Base-by-base conservation (phyloP, 2,888 invertebrate species). In the Chrysomela aeneicollis region DNA sequence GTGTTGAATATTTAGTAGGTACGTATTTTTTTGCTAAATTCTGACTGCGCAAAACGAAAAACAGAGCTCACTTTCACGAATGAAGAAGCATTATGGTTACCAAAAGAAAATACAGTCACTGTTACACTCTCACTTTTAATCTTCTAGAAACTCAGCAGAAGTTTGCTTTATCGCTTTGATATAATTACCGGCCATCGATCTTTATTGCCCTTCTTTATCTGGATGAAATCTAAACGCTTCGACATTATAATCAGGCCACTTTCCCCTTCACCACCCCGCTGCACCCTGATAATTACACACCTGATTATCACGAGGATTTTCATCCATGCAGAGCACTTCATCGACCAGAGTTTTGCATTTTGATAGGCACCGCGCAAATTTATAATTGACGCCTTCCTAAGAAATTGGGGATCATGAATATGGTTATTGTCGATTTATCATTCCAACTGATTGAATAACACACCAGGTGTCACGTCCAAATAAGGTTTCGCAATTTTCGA, bases 341-440 rank as follows among this genome's bases (percentile, higher is more conserved):
- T 35, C 32, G 32, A 35, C 10, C 9, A 10, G 10, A 35, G 32
- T 35, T 35, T 35, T 35, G 32, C 32, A 35, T 35, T 35, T 35
- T 35, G 32, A 42, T 42, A 15, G 42, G 8, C n/a, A 42, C 42
- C 42, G 15, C 15, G 42, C 42, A 61, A 55, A 42, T 42, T 42
- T 42, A 57, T 57, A 57, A 57, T 57, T 57, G 26, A 42, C n/a
- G n/a, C 42, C 42, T 42, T 15, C 42, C 42, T n/a, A 42, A 2
- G 15, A 42, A 3, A n/a, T 42, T 6, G 15, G 15, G n/a, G 15
- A 42, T 54, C 59, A 19, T 54, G 37, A 59, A 59, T 59, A 59
- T 59, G 59, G 47, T 59, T 52, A 63, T 30, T 26, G 47, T 46
- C 42, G 49, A 59, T 63, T 63, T 58, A 37, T 63, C 49, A 59